phyloP scores from a whole-genome alignment of 2,888 invertebrate genomes.

The Tiphia femorata region DNA sequence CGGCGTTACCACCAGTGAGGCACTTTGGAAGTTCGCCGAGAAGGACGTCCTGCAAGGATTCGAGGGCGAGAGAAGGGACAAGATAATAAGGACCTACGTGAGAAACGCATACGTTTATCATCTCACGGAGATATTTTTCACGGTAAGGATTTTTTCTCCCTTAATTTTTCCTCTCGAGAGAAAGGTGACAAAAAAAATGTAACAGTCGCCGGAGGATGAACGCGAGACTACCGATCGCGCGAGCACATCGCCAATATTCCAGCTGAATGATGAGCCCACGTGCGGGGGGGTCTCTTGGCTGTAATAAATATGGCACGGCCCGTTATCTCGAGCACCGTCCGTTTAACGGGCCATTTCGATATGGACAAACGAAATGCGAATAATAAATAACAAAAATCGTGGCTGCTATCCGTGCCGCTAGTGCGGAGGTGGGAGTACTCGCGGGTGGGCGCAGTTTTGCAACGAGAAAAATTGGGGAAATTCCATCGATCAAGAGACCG shows the following conservation, averaged over 20 bases:
- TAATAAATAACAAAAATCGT: constrained; percentile 2
- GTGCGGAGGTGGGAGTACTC: neutral
- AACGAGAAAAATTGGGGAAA: too few relatives aligned
- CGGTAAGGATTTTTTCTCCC: constrained; percentile 71
- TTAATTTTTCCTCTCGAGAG: too few relatives aligned
- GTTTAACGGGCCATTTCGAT: constrained; percentile 42
- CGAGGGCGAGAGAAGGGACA: constrained; percentile 88
- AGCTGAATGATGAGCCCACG: constrained; percentile 16
- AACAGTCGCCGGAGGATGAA: too few relatives aligned
- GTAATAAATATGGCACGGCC: constrained; percentile 42
- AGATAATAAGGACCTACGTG: constrained; percentile 91
- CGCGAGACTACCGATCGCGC: too few relatives aligned
- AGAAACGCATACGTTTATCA: constrained; percentile 96
- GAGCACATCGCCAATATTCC: constrained; percentile 4
- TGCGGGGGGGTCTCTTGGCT: constrained; percentile 28
- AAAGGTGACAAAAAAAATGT: too few relatives aligned
- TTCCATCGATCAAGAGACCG: too few relatives aligned
- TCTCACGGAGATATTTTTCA: constrained; percentile 95
- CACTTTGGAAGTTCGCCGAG: constrained; percentile 91
- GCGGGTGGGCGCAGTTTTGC: neutral
- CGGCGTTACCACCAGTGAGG: constrained; percentile 92
- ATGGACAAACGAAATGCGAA: neutral
- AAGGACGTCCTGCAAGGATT: constrained; percentile 87
- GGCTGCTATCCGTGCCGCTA: constrained; percentile 5
- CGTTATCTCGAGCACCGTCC: constrained; percentile 44